phyloP scores from a whole-genome alignment of 2,888 invertebrate genomes.

The Empis stercorea region DNA sequence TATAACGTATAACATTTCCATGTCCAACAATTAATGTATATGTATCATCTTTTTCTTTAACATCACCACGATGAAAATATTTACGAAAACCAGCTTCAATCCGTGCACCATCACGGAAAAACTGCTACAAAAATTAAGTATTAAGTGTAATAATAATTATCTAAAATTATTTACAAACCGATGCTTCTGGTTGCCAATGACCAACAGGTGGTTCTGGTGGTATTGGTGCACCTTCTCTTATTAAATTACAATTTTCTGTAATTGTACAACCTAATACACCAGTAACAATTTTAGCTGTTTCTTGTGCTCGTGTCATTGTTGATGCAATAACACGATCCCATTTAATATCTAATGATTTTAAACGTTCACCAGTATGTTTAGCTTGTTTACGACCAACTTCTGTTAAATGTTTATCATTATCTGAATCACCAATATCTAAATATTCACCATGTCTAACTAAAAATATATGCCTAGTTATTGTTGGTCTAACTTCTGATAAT shows the following conservation, averaged over 20 bases:
- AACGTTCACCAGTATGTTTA: conserved; percentile 64
- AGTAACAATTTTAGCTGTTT: conserved; percentile 77
- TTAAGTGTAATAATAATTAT: no score
- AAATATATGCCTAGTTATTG: conserved; percentile 58
- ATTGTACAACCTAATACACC: conserved; percentile 48
- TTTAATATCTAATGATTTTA: conserved; percentile 62
- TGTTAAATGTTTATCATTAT: conserved; percentile 64
- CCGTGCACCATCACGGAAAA: conserved; percentile 80
- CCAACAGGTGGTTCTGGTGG: conserved; percentile 86
- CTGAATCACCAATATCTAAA: conserved; percentile 54
- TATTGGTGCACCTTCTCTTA: conserved; percentile 90
- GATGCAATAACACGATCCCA: conserved; percentile 73
- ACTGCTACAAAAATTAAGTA: conserved; percentile 50
- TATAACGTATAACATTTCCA: conserved; percentile 94
- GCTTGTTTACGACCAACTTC: conserved; percentile 76
- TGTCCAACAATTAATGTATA: conserved; percentile 92
- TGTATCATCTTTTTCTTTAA: conserved; percentile 64
- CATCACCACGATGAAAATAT: conserved; percentile 81
- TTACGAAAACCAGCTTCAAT: conserved; percentile 93
- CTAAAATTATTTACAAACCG: conserved; percentile 46
- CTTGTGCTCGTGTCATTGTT: conserved; percentile 85
- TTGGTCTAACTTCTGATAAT: conserved; percentile 46
- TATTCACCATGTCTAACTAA: conserved; percentile 95
- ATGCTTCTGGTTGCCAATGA: conserved; percentile 72
- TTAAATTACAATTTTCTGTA: conserved; percentile 53